Evolutionary conservation across 2,797 vertebrate genomes (phyloP).

Genomic region (Denticeps clupeoides): DNA sequence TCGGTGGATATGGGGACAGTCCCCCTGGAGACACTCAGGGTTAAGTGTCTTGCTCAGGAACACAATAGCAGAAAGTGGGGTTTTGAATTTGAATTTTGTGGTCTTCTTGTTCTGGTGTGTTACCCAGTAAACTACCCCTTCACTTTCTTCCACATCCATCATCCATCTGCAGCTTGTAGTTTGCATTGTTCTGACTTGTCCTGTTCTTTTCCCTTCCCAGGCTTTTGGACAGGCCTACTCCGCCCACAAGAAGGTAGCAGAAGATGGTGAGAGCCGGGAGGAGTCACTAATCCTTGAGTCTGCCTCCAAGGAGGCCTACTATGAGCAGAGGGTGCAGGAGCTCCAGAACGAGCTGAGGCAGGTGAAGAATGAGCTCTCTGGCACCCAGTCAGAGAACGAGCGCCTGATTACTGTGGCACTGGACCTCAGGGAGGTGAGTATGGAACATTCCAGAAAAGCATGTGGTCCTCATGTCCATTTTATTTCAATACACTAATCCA

Average conservation of each 20-base stretch:
- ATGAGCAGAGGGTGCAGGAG: constrained; percentile 86
- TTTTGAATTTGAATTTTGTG: too few species aligned
- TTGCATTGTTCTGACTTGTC: background rate
- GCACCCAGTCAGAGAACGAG: constrained; percentile 81
- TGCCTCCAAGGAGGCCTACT: constrained; percentile 89
- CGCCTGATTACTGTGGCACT: constrained; percentile 71
- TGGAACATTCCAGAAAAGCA: background rate
- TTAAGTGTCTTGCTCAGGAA: too few species aligned
- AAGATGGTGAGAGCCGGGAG: constrained; percentile 91
- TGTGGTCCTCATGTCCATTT: too few species aligned
- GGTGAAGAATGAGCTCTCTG: constrained; percentile 68
- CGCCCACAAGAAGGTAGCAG: constrained; percentile 91
- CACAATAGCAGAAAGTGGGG: too few species aligned
- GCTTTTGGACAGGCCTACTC: constrained; percentile 91
- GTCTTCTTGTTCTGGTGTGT: too few species aligned
- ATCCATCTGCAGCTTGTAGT: too few species aligned
- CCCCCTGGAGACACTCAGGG: too few species aligned
- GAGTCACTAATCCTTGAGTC: constrained; percentile 93
- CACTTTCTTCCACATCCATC: too few species aligned
- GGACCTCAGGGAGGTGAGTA: constrained; percentile 81
- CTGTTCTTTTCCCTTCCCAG: constrained; percentile 42
- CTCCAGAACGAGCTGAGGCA: constrained; percentile 85
- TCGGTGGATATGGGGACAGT: too few species aligned
- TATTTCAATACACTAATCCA: too few species aligned
- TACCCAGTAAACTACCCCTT: too few species aligned